A percentile compares a stretch with the other conserved stretches of the same genome.
These are phyloP conservation scores for Trissolcus basalis DNA, from an alignment of 1,140 invertebrate genomes.

Conservation along the genomic window DNA sequence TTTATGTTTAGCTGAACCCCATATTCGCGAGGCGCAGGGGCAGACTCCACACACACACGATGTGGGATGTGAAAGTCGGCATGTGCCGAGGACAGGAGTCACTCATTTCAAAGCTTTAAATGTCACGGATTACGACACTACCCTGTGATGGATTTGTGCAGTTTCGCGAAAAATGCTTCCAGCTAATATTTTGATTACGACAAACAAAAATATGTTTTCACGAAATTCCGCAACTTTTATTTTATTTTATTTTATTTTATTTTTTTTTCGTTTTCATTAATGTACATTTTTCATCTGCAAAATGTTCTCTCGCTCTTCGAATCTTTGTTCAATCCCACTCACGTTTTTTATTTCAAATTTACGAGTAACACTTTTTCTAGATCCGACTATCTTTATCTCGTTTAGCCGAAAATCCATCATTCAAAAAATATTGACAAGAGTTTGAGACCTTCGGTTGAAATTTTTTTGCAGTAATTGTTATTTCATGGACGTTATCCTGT, in stretches of 20 bases:
- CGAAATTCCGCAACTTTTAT: no score
- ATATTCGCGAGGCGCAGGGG: slow-evolving; percentile 55
- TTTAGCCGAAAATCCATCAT: no score
- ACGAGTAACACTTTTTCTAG: no score
- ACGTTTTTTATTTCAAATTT: no score
- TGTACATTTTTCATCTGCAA: no score
- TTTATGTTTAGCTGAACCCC: slow-evolving; percentile 54
- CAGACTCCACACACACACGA: slow-evolving; percentile 36
- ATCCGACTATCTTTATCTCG: no score
- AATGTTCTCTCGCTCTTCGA: no score
- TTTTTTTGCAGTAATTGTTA: slow-evolving; percentile 22
- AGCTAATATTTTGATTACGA: slow-evolving; percentile 5
- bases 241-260: no score
- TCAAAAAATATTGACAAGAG: no score
- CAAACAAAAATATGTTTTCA: neutral
- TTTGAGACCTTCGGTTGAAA: no score
- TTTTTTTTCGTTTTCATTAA: no score
- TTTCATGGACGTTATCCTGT: slow-evolving; percentile 18
- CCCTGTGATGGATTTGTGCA: slow-evolving; percentile 30
- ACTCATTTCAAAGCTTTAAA: slow-evolving; percentile 63
- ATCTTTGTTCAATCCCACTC: no score
- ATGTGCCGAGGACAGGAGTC: slow-evolving; percentile 68
- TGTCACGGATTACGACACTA: slow-evolving; percentile 65
- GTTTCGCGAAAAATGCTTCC: slow-evolving; percentile 16
- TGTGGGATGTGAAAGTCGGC: slow-evolving; percentile 64